Conservation (phyloP, 1,140 invertebrate genomes). For the Chrysopa pallens region DNA sequence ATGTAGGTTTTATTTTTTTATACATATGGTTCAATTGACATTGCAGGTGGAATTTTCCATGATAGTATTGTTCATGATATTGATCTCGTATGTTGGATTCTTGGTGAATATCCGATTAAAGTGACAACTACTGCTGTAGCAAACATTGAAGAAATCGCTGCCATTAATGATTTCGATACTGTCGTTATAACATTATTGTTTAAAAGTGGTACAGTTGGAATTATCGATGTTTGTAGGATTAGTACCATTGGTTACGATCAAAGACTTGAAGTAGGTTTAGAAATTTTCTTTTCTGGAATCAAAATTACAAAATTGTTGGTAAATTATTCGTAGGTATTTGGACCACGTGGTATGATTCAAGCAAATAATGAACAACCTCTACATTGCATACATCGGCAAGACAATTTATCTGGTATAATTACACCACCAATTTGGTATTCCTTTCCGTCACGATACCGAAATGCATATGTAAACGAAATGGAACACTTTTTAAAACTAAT, state of each 20-base stretch:
- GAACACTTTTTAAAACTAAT: constrained; percentile 46
- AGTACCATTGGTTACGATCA: constrained; percentile 51
- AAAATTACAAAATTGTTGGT: no score
- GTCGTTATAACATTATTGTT: constrained; percentile 40
- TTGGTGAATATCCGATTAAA: constrained; percentile 36
- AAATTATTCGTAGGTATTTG: neutral
- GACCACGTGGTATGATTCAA: constrained; percentile 22
- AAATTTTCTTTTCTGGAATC: no score
- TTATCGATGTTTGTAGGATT: constrained; percentile 43
- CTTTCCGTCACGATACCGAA: constrained; percentile 39
- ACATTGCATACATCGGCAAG: constrained; percentile 23
- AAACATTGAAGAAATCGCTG: constrained; percentile 36
- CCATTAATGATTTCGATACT: constrained; percentile 43
- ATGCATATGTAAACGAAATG: constrained; percentile 38
- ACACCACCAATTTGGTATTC: constrained; percentile 37
- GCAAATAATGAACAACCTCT: constrained; percentile 35
- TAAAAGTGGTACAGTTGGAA: constrained; percentile 38
- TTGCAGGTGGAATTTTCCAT: constrained; percentile 47
- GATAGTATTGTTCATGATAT: constrained; percentile 58
- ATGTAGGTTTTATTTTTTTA: no score
- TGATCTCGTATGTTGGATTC: constrained; percentile 37
- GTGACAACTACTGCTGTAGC: constrained; percentile 32
- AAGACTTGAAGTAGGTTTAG: constrained; percentile 33
- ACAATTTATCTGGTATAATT: constrained; percentile 21
- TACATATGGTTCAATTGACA: no score